Conservation (phyloP, 1,140 invertebrate species). For the Drosophila repletoides region DNA sequence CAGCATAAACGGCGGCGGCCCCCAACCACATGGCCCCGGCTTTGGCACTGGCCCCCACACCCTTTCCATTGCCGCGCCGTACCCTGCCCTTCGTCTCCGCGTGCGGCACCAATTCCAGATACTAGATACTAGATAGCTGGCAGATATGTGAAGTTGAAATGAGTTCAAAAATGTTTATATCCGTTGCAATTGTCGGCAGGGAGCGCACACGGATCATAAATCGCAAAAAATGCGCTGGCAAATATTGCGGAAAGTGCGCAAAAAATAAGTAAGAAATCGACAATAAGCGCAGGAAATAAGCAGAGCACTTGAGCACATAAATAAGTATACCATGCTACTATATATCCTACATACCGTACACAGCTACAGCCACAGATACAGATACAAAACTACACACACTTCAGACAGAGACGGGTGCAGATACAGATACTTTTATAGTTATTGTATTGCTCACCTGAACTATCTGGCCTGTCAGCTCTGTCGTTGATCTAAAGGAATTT, state of each 20-base stretch:
- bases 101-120: neutral
- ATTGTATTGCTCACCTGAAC: neutral
- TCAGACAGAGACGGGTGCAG: too few species aligned
- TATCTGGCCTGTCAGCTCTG: neutral
- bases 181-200: slow-evolving; percentile 72
- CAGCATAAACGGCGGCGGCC: slow-evolving; percentile 48
- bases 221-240: slow-evolving; percentile 57
- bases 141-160: slow-evolving; percentile 59
- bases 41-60: neutral
- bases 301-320: slow-evolving; percentile 43
- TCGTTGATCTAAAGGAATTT: slow-evolving; percentile 3
- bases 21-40: neutral
- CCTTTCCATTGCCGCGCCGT: too few species aligned
- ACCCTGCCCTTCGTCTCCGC: too few species aligned
- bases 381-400: neutral
- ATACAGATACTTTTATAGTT: neutral
- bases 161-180: slow-evolving; percentile 79
- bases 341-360: slow-evolving; percentile 1
- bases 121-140: slow-evolving; percentile 5
- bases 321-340: slow-evolving; percentile 15
- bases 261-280: slow-evolving; percentile 71
- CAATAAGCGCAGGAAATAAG: slow-evolving; percentile 76
- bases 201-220: slow-evolving; percentile 62
- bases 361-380: neutral
- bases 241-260: slow-evolving; percentile 75